A percentile compares a stretch with the other conserved stretches of the same genome.
These are phyloP conservation scores for Chromoteleia sp. DNA, from an alignment of 2,888 invertebrate species.

Conservation along the genomic window DNA sequence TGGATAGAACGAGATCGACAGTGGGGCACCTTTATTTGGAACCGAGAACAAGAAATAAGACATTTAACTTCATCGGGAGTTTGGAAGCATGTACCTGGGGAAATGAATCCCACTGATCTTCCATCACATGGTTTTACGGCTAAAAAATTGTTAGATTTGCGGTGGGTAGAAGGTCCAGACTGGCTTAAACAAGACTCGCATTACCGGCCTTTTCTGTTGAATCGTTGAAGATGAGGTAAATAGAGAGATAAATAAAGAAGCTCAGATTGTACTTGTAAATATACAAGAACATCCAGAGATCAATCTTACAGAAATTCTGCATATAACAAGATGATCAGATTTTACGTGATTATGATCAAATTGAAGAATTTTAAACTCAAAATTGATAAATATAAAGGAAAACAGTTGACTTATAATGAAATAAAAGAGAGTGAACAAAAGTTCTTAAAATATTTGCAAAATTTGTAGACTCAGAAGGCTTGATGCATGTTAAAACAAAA, in stretches of 20 bases:
- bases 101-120: constrained; percentile 77
- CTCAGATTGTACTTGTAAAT: constrained; percentile 26
- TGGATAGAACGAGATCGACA: constrained; percentile 74
- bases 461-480: constrained; percentile 25
- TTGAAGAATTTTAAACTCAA: constrained; percentile 46
- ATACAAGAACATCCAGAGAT: background rate
- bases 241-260: constrained; percentile 28
- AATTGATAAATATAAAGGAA: constrained; percentile 13
- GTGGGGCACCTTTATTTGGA: constrained; percentile 75
- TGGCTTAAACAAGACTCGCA: constrained; percentile 71
- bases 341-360: constrained; percentile 40
- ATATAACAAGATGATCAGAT: constrained; percentile 48
- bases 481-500: constrained; percentile 56
- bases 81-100: constrained; percentile 77
- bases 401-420: constrained; percentile 36
- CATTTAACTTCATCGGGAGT: constrained; percentile 35
- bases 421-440: constrained; percentile 27
- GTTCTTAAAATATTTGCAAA: constrained; percentile 46
- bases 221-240: constrained; percentile 36
- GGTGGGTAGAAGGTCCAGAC: constrained; percentile 78
- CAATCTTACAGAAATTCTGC: constrained; percentile 27
- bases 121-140: constrained; percentile 78
- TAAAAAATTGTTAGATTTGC: constrained; percentile 72
- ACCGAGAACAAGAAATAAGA: constrained; percentile 76
- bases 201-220: constrained; percentile 28